These are phyloP conservation scores for Pardosa pseudoannulata DNA, from an alignment of 2,888 invertebrate species.

Conservation along the genomic window DNA sequence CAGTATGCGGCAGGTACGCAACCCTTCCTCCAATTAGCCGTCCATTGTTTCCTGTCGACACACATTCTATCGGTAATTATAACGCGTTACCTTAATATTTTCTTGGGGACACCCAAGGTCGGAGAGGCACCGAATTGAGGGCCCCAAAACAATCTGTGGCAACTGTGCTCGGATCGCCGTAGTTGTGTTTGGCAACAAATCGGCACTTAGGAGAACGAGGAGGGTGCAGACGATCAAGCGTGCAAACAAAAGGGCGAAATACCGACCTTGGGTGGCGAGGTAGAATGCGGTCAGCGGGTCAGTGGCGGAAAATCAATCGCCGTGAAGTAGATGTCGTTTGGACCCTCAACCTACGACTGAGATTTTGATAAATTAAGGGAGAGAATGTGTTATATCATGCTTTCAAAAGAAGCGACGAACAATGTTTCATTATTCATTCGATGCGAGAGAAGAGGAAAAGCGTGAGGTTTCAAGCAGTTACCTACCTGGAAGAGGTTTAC, in stretches of 20 bases:
- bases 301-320: conserved; percentile 28
- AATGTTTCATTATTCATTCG: neutral
- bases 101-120: neutral
- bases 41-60: neutral
- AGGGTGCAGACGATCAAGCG: conserved; percentile 7
- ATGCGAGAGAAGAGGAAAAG: neutral
- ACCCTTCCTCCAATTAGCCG: neutral
- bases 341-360: neutral
- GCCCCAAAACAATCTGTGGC: neutral
- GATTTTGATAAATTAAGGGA: neutral
- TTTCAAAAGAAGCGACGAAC: neutral
- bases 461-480: no score
- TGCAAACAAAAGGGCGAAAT: conserved; percentile 20
- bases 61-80: neutral
- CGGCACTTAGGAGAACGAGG: conserved; percentile 4
- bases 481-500: neutral
- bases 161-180: neutral
- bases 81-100: neutral
- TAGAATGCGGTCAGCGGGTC: conserved; percentile 34
- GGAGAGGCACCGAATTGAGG: neutral
- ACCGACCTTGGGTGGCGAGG: conserved; percentile 8
- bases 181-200: conserved; percentile 4
- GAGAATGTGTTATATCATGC: neutral
- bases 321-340: neutral
- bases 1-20: neutral